Evolutionary conservation across 2,888 invertebrate genomes (phyloP), one percentile per base, ranked within the genome.

Genomic region (Netelia virgata): DNA sequence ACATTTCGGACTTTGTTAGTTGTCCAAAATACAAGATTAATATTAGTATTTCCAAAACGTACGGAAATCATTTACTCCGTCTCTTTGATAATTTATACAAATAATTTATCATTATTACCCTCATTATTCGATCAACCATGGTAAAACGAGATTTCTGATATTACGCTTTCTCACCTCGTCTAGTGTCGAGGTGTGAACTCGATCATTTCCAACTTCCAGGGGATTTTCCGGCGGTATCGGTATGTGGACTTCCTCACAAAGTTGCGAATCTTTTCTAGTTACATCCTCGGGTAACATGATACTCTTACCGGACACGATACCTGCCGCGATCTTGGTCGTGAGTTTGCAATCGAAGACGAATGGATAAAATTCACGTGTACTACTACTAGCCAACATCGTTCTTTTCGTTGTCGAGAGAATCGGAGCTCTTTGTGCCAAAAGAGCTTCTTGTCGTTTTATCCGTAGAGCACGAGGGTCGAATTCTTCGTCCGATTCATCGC

Each of bases 221-320:
- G 95, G 95, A 0, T 95, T 94, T 0, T 95, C 94, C 68, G 95
- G 95, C 73, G 96, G 95, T 59, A 97, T 96, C 0, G 98, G 98
- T 90, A 98, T 97, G 74, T 95, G 95, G 0, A 99, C 97, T 94
- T 98, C 98, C 92, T 99, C 98, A 91, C 96, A 98, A 85, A 96
- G 95, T 83, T 96, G 95, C 43, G 94, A 96, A 88, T 97, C 96
- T 66, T 96, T 96, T 82, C 97, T 95, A 14, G 95, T 94, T 1
- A 97, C 97, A 87, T 96, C 97, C 84, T 97, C 97, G 0, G 99
- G 98, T 5, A 99, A 93, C 59, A 96, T 94, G 86, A 98, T 95
- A 93, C 97, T 97, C 79, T 96, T 94, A 2, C 97, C 98, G 0
- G 96, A 96, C 10, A 98, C 96, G 88, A 96, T 98, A 64, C 97